These are phyloP conservation scores for Drymonia ruficornis DNA, from an alignment of 2,888 invertebrate genomes.

Conservation along the genomic window DNA sequence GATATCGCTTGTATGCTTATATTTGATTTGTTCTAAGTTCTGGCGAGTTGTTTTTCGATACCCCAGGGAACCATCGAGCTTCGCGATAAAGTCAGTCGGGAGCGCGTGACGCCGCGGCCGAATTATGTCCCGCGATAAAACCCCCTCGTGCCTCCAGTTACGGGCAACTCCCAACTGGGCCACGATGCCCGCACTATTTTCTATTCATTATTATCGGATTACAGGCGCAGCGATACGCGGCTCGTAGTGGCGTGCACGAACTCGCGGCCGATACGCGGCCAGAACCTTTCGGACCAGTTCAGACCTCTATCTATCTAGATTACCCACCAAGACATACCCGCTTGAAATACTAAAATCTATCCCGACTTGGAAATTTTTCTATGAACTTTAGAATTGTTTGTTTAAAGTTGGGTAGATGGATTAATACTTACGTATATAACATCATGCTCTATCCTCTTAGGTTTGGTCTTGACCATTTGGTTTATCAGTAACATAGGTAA, in stretches of 20 bases:
- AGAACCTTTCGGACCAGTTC: constrained; percentile 47
- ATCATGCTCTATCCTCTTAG: too few species aligned
- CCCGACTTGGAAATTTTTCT: constrained; percentile 14
- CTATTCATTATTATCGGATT: constrained; percentile 77
- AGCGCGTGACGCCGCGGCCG: constrained; percentile 68
- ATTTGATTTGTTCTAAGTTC: constrained; percentile 36
- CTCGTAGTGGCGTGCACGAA: constrained; percentile 65
- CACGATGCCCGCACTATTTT: constrained; percentile 68
- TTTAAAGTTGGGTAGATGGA: neutral
- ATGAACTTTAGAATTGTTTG: constrained; percentile 3
- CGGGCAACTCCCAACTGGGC: constrained; percentile 61
- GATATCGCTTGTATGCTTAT: constrained; percentile 17
- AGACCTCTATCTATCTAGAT: constrained; percentile 61
- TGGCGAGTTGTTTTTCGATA: constrained; percentile 50
- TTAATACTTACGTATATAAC: neutral
- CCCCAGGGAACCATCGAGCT: constrained; percentile 57
- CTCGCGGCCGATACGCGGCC: constrained; percentile 56
- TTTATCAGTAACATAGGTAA: too few species aligned
- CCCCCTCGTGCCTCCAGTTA: constrained; percentile 64
- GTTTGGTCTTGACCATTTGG: too few species aligned
- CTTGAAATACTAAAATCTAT: constrained; percentile 32
- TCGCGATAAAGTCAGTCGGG: constrained; percentile 61
- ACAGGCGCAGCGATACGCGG: constrained; percentile 61
- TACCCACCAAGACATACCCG: constrained; percentile 40
- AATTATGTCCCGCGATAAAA: constrained; percentile 72